Evolutionary conservation across 1,140 invertebrate genomes (phyloP).

Genomic region (Meloidogyne hapla): DNA sequence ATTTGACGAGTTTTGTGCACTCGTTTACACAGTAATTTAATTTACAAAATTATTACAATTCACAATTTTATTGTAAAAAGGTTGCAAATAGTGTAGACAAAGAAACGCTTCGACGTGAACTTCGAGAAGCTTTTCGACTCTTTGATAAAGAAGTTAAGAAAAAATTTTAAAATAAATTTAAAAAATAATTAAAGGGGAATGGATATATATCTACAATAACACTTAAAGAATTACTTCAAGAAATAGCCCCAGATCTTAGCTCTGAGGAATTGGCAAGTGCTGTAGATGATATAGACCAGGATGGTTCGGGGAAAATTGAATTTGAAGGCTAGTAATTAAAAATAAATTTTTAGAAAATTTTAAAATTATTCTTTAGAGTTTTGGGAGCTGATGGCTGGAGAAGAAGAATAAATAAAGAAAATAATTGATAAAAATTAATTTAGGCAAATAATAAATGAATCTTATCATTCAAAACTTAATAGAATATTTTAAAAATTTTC

Average conservation of each 20-base stretch:
- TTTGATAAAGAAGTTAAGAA: constrained; percentile 61
- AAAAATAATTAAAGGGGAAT: constrained; percentile 49
- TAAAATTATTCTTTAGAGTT: constrained; percentile 46
- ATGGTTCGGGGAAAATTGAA: constrained; percentile 63
- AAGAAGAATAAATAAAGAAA: constrained; percentile 46
- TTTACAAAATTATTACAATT: not conserved
- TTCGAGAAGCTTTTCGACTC: constrained; percentile 63
- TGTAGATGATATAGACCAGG: constrained; percentile 64
- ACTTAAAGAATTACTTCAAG: constrained; percentile 60
- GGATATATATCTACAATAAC: constrained; percentile 63
- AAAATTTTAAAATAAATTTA: not conserved
- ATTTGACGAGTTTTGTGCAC: constrained; percentile 63
- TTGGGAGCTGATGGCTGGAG: constrained; percentile 63
- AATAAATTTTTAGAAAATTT: constrained; percentile 1
- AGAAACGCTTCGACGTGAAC: constrained; percentile 62
- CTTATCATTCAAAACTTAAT: no score
- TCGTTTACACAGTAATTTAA: constrained; percentile 39
- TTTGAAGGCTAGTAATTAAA: constrained; percentile 48
- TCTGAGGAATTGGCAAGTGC: constrained; percentile 58
- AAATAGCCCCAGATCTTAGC: constrained; percentile 60
- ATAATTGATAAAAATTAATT: not conserved
- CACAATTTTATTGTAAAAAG: constrained; percentile 44
- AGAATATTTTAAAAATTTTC: no score
- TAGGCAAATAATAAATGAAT: no score
- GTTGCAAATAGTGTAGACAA: constrained; percentile 64